Conservation (phyloP, 2,113 vertebrate species). For the Myrmophylax atrothorax region DNA sequence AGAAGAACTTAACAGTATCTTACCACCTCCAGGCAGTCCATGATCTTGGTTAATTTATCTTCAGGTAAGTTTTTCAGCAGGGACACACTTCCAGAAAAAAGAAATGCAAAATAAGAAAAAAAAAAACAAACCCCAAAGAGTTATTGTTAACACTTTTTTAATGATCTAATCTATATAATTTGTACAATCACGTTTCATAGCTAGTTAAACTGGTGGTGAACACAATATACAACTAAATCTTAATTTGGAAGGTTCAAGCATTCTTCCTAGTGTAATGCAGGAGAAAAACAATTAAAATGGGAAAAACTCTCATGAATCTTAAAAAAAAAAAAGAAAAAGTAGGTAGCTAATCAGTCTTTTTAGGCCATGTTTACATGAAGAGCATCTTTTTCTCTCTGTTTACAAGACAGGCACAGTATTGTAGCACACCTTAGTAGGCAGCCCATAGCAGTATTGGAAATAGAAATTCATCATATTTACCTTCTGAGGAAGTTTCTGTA, state of each 20-base stretch:
- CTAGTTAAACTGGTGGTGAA: neutral
- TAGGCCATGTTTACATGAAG: neutral
- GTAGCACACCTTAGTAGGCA: neutral
- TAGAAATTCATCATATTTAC: constrained; percentile 60
- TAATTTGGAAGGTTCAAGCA: neutral
- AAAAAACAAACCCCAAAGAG: neutral
- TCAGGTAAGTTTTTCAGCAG: constrained; percentile 89
- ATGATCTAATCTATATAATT: neutral
- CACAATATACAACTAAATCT: neutral
- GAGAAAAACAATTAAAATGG: neutral
- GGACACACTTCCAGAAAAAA: constrained; percentile 81
- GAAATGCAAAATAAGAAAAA: neutral
- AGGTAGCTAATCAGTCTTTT: neutral
- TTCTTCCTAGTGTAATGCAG: neutral
- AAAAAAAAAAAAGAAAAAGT: neutral
- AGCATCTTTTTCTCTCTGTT: neutral
- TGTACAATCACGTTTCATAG: neutral
- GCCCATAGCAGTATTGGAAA: neutral
- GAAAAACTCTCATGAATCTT: neutral
- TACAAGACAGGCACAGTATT: neutral
- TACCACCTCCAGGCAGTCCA: constrained; percentile 93
- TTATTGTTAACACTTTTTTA: neutral
- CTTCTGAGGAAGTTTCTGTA: constrained; percentile 91
- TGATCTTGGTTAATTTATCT: constrained; percentile 90
- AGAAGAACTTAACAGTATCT: constrained; percentile 61